phyloP scores from a whole-genome alignment of 2,797 vertebrate genomes.

The Helicolenus hilgendorfi region DNA sequence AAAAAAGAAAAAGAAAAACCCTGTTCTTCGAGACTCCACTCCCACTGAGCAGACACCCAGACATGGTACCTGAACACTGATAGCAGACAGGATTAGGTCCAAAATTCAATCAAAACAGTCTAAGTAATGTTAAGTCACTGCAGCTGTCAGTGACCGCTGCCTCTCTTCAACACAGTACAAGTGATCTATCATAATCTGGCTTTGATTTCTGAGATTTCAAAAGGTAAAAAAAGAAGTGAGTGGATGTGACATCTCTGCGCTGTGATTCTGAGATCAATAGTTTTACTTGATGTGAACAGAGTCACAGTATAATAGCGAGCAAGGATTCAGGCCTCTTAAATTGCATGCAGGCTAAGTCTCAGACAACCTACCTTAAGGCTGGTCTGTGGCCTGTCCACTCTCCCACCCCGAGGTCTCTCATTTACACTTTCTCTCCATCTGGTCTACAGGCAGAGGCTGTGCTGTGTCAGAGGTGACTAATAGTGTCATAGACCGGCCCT shows the following conservation, averaged over 20 bases:
- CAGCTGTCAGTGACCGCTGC: slow-evolving; percentile 62
- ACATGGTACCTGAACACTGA: slow-evolving; percentile 86
- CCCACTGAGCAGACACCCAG: slow-evolving; percentile 84
- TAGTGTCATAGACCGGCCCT: slow-evolving; percentile 75
- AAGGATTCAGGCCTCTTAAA: slow-evolving; percentile 7
- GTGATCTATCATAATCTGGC: slow-evolving; percentile 70
- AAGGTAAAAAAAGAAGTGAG: slow-evolving; percentile 24
- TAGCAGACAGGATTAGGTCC: slow-evolving; percentile 82
- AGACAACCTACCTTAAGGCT: slow-evolving; percentile 45
- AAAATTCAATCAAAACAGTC: slow-evolving; percentile 82
- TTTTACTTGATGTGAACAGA: slow-evolving; percentile 40
- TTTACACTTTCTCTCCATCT: slow-evolving; percentile 81
- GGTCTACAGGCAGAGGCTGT: slow-evolving; percentile 72
- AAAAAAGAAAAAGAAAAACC: slow-evolving; percentile 26
- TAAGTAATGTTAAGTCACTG: slow-evolving; percentile 83
- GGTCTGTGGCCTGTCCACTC: slow-evolving; percentile 50
- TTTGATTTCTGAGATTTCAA: slow-evolving; percentile 72
- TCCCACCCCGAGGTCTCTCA: slow-evolving; percentile 56
- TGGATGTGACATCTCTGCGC: slow-evolving; percentile 47
- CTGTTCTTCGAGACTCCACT: slow-evolving; percentile 69
- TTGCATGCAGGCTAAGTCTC: slow-evolving; percentile 12
- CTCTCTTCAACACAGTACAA: slow-evolving; percentile 56
- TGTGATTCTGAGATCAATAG: slow-evolving; percentile 53
- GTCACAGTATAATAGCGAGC: slow-evolving; percentile 3
- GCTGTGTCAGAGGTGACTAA: slow-evolving; percentile 86